Percentiles rank a stretch among this genome's conserved stretches.
Evolutionary conservation across 2,113 vertebrate species (phyloP).

Genomic region (Fregata magnificens): DNA sequence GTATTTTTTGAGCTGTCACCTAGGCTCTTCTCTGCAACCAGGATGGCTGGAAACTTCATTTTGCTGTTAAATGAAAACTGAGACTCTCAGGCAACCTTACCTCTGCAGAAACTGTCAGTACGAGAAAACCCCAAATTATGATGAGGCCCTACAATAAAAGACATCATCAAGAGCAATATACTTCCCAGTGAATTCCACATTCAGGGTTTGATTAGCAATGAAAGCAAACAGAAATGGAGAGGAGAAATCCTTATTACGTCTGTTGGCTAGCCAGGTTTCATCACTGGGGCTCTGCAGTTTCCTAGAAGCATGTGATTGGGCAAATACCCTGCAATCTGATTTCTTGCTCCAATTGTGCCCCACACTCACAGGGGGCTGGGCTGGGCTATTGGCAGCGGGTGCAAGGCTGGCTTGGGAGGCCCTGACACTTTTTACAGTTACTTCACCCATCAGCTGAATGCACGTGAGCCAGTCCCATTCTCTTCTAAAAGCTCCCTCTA

Average conservation of each 20-base stretch:
- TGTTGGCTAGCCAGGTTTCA: not conserved
- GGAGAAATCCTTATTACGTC: rapidly evolving
- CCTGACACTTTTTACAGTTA: not conserved
- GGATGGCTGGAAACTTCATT: not conserved
- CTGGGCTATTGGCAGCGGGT: not conserved
- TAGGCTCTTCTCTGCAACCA: not conserved
- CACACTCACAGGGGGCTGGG: not conserved
- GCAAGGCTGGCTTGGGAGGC: not conserved
- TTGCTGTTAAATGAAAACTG: not conserved
- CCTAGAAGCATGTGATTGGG: not conserved
- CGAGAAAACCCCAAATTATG: not conserved
- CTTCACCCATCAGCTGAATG: not conserved
- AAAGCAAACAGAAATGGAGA: not conserved
- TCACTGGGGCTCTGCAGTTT: not conserved
- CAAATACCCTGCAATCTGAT: not conserved
- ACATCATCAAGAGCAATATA: not conserved
- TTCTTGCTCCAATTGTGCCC: not conserved
- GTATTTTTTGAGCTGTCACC: not conserved
- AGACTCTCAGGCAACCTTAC: not conserved
- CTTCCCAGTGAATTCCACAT: not conserved
- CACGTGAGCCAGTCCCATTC: not conserved
- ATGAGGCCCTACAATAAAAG: not conserved
- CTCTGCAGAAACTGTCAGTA: not conserved
- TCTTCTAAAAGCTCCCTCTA: not conserved
- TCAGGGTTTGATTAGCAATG: not conserved